Percentiles rank a stretch among this genome's conserved stretches.
phyloP scores from a whole-genome alignment of 1,140 invertebrate genomes.

The Anoplophora glabripennis region DNA sequence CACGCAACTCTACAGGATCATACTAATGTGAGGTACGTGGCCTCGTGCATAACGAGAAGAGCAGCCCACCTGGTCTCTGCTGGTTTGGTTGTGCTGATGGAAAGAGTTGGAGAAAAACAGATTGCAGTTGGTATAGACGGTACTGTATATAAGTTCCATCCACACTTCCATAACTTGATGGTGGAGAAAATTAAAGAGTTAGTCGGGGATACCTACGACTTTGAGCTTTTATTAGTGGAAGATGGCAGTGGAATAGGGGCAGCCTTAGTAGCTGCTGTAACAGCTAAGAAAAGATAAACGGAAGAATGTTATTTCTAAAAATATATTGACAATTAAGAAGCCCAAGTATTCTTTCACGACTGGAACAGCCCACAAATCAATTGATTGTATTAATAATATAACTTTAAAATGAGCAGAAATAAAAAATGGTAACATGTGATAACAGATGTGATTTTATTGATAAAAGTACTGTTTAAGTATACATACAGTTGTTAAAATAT shows the following conservation, averaged over 20 bases:
- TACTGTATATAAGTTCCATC: constrained; percentile 97
- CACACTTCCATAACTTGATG: constrained; percentile 95
- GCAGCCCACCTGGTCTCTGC: constrained; percentile 92
- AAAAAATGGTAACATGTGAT: too few species aligned
- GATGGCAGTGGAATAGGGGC: constrained; percentile 98
- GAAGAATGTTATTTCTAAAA: not conserved
- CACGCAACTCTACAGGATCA: constrained; percentile 64
- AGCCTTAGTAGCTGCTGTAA: constrained; percentile 94
- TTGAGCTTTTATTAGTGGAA: constrained; percentile 95
- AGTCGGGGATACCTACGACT: constrained; percentile 65
- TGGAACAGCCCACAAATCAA: too few species aligned
- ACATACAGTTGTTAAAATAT: too few species aligned
- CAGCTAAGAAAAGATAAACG: constrained; percentile 42
- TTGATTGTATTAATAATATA: too few species aligned
- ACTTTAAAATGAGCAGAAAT: too few species aligned
- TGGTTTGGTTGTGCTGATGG: constrained; percentile 74
- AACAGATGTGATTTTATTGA: too few species aligned
- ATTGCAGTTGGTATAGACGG: constrained; percentile 98
- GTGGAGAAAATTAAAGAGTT: constrained; percentile 84
- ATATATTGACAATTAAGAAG: too few species aligned
- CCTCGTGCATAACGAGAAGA: constrained; percentile 83
- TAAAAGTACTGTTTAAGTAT: too few species aligned
- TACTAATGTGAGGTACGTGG: constrained; percentile 65
- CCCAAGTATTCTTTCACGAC: too few species aligned
- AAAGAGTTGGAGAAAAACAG: constrained; percentile 80